A percentile compares a stretch with the other conserved stretches of the same genome.
These are phyloP conservation scores for Mastomys natalensis DNA, from an alignment of 2,113 vertebrate species.

Conservation along the genomic window DNA sequence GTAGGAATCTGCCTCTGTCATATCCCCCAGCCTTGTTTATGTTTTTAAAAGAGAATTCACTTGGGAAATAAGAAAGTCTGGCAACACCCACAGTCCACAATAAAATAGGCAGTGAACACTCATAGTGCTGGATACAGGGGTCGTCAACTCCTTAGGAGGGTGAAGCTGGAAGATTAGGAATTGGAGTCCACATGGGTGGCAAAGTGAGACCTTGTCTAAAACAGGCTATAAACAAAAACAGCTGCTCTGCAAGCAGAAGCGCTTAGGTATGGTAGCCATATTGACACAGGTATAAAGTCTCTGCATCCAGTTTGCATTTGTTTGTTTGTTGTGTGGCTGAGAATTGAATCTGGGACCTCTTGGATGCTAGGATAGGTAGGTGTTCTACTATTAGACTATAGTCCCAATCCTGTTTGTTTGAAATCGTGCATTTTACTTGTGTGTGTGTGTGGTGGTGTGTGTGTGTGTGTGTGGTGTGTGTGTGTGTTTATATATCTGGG, in stretches of 20 bases:
- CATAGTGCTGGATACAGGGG: background rate
- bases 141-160: too few species aligned
- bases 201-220: background rate
- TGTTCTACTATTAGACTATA: too few species aligned
- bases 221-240: background rate
- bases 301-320: background rate
- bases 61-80: background rate
- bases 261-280: background rate
- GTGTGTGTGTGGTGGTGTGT: background rate
- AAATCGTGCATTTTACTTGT: background rate
- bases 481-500: background rate
- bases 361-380: background rate
- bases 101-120: background rate
- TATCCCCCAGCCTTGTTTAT: background rate
- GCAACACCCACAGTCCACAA: background rate
- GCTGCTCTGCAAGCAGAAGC: background rate
- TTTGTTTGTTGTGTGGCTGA: background rate
- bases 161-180: background rate
- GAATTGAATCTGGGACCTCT: background rate
- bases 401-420: too few species aligned
- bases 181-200: background rate
- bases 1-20: background rate
- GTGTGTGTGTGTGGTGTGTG: background rate
- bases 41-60: background rate
- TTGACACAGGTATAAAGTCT: background rate